These are phyloP conservation scores for Alexandromys fortis DNA, from an alignment of 2,113 vertebrate genomes.

Conservation along the genomic window DNA sequence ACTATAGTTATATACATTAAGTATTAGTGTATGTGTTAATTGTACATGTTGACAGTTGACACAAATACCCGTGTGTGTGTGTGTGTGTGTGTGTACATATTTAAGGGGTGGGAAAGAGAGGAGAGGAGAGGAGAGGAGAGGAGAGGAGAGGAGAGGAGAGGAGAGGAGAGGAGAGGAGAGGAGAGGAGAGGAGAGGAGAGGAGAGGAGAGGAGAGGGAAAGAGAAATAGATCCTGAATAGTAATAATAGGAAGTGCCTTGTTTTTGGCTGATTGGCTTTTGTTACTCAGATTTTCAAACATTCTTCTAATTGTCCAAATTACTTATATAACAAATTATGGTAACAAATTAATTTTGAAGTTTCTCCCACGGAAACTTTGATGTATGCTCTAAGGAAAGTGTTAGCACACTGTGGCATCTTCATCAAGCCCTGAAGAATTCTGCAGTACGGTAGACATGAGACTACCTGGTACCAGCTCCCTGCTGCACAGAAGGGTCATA, in stretches of 20 bases:
- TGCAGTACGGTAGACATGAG: background rate
- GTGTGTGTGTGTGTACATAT: background rate
- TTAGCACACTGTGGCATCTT: background rate
- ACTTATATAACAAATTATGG: background rate
- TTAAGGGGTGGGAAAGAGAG: background rate
- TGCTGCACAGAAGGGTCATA: background rate
- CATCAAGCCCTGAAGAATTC: background rate
- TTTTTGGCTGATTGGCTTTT: background rate
- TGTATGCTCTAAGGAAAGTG: background rate
- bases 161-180: no score
- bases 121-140: no score
- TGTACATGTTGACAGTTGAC: background rate
- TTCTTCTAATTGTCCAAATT: background rate
- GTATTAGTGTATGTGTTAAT: background rate
- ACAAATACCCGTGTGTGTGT: background rate
- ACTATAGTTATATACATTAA: background rate
- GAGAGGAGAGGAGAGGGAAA: rapidly evolving
- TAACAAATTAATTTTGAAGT: background rate
- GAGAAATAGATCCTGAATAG: background rate
- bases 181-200: no score
- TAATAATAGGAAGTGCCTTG: background rate
- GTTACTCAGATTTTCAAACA: constrained; percentile 2
- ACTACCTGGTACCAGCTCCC: background rate
- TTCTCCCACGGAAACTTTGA: background rate
- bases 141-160: no score